Conservation (phyloP, 2,113 vertebrate species). For the Pangasianodon gigas region DNA sequence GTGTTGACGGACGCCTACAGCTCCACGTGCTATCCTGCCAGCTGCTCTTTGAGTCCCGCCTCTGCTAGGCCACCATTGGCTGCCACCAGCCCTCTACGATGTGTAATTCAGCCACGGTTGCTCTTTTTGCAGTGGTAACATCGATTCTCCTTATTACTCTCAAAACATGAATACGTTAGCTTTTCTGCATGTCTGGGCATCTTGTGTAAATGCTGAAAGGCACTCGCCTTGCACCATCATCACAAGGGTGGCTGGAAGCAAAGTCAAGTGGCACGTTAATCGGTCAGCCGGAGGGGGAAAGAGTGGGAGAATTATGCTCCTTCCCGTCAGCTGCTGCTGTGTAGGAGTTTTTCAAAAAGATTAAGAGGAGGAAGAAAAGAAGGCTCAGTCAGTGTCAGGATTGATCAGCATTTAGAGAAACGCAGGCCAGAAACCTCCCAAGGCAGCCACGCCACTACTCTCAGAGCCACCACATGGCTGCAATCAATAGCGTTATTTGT, state of each 20-base stretch:
- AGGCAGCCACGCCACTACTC: conserved; percentile 58
- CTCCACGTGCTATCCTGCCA: conserved; percentile 33
- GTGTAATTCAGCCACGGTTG: conserved; percentile 58
- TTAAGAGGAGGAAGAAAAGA: conserved; percentile 60
- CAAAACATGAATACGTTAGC: conserved; percentile 59
- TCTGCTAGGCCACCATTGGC: conserved; percentile 1
- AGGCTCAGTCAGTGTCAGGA: conserved; percentile 67
- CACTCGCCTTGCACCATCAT: conserved; percentile 33
- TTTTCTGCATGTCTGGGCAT: conserved; percentile 65
- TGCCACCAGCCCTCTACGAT: conserved; percentile 12
- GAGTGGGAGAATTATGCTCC: conserved; percentile 64
- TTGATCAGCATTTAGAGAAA: conserved; percentile 76
- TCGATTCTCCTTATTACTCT: conserved; percentile 65
- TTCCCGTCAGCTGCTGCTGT: conserved; percentile 63
- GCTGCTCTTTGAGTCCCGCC: conserved; percentile 9
- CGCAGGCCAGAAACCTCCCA: conserved; percentile 62
- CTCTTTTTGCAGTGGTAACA: conserved; percentile 63
- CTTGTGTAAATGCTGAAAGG: conserved; percentile 65
- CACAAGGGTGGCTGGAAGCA: conserved; percentile 62
- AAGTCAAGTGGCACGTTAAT: conserved; percentile 69
- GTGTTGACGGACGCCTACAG: conserved; percentile 30
- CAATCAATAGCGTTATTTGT: conserved; percentile 69
- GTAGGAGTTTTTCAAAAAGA: conserved; percentile 69
- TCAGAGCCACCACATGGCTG: conserved; percentile 55
- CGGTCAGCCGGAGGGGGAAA: conserved; percentile 43